Base-by-base conservation (phyloP, 2,888 invertebrate genomes). In the Andricus curvator region DNA sequence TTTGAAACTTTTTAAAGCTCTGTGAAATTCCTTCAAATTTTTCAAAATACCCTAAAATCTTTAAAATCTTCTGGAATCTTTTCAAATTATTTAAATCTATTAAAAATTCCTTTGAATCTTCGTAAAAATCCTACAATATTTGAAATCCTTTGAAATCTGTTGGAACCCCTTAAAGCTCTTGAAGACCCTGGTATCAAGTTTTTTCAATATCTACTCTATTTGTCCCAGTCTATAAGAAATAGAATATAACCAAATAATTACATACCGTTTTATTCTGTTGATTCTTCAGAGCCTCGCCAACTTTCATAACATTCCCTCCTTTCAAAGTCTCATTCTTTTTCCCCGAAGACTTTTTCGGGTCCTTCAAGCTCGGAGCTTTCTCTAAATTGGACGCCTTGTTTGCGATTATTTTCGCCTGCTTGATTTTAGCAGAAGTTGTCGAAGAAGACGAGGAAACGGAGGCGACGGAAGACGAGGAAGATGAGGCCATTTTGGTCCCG, bases 391-490 rank as follows among this genome's bases (percentile, higher is more conserved):
- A 9, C 6, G 44, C 25, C 15, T n/a, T 17, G 17, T 83, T 74
- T 13, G 62, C n/a, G 51, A 56, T 20, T 56, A 56, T 56, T 56
- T 56, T 56, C 6, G 51, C 41, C 22, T 77, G 74, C 29, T 81
- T 80, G 37, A 29, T 77, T 80, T 83, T 85, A 25, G 79, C 78
- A 25, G 85, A 76, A 15, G 76, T 33, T 48, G 78, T 37, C 8
- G 64, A 65, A n/a, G 93, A n/a, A 93, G 93, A 80, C 93, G 62
- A 78, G 60, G 84, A 77, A 15, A 56, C 90, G 82, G 92, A 93
- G 88, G 93, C 93, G 82, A 93, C 93, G 68, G 92, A 92, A 78
- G 93, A 91, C 67, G 93, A 2, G 67, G 84, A 77, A 74, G 79
- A 86, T 77, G 81, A 83, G 80, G 84, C 83, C 33, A 82, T 64